Percentiles rank a stretch among this genome's conserved stretches.
Evolutionary conservation across 2,113 vertebrate genomes (phyloP).

Genomic region (Apteryx mantelli): DNA sequence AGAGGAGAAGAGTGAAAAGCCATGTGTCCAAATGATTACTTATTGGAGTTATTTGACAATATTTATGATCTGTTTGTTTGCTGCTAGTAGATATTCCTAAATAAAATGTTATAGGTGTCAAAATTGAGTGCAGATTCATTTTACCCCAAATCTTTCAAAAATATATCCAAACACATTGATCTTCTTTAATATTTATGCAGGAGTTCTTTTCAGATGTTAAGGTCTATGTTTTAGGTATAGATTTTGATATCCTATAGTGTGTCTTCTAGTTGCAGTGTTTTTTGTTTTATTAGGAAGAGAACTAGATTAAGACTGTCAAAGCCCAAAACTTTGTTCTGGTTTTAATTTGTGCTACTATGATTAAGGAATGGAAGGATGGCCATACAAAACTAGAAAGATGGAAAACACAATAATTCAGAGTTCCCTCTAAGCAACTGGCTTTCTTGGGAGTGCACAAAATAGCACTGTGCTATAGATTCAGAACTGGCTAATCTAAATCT

Average conservation of each 20-base stretch:
- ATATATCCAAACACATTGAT: not conserved
- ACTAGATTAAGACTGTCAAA: not conserved
- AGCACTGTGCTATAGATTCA: not conserved
- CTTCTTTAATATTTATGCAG: not conserved
- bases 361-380: not conserved
- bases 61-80: not conserved
- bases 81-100: not conserved
- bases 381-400: not conserved
- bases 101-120: not conserved
- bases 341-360: not conserved
- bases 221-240: not conserved
- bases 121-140: not conserved
- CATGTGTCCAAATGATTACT: not conserved
- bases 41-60: not conserved
- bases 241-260: not conserved
- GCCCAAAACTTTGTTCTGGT: not conserved
- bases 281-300: not conserved
- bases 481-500: not conserved
- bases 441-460: not conserved
- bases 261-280: not conserved
- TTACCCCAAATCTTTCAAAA: not conserved
- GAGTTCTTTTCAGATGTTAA: not conserved
- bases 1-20: not conserved
- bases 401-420: not conserved
- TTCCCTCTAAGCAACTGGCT: not conserved